Evolutionary conservation across 2,888 invertebrate genomes (phyloP).

Genomic region (Sminthurides aquaticus): DNA sequence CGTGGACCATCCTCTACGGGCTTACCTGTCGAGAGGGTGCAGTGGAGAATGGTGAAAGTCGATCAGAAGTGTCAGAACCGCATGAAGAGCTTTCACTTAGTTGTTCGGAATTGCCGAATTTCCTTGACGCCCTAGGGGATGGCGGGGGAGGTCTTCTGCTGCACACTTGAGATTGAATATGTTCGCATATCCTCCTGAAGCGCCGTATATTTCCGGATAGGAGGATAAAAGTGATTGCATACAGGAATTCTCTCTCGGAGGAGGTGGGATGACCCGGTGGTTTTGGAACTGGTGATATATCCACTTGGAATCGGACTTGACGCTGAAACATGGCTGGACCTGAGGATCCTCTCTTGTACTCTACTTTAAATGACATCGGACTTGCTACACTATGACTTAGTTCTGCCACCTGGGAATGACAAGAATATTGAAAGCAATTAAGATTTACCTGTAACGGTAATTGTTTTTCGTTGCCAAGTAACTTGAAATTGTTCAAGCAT

Average conservation of each 20-base stretch:
- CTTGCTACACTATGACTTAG: conserved; percentile 95
- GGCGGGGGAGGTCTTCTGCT: conserved; percentile 55
- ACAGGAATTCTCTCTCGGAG: conserved; percentile 58
- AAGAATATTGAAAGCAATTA: not conserved
- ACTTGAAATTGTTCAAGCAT: too few species aligned
- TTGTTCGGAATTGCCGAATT: conserved; percentile 55
- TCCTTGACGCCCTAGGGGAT: conserved; percentile 58
- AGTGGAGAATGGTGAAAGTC: conserved; percentile 51
- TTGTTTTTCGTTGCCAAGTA: too few species aligned
- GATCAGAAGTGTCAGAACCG: conserved; percentile 61
- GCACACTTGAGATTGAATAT: conserved; percentile 79
- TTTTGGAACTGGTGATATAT: conserved; percentile 50
- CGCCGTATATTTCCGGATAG: conserved; percentile 89
- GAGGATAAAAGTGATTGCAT: conserved; percentile 89
- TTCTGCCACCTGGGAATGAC: conserved; percentile 72
- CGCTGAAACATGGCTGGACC: conserved; percentile 94
- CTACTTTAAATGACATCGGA: conserved; percentile 95
- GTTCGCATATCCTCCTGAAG: conserved; percentile 91
- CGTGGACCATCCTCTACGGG: too few species aligned
- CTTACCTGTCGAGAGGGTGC: conserved; percentile 53
- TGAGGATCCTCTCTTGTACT: conserved; percentile 89
- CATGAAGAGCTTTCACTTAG: conserved; percentile 64
- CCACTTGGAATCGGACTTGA: conserved; percentile 83
- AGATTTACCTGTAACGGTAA: not conserved
- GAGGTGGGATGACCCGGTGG: conserved; percentile 63